A percentile compares a stretch with the other conserved stretches of the same genome.
phyloP scores from a whole-genome alignment of 2,888 invertebrate genomes.

The Diarsia brunnea region DNA sequence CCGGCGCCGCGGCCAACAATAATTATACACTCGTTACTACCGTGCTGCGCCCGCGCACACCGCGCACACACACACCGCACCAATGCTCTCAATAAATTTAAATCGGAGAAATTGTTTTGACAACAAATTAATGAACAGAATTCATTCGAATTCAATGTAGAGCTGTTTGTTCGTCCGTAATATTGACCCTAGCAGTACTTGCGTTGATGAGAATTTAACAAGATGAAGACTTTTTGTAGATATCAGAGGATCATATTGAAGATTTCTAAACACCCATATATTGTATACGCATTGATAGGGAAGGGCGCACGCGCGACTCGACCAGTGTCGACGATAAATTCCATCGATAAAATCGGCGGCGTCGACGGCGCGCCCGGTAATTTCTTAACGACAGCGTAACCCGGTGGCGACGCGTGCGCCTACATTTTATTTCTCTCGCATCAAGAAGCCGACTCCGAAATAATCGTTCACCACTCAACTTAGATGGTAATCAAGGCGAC shows the following conservation, averaged over 20 bases:
- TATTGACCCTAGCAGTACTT: constrained; percentile 9
- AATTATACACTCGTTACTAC: constrained; percentile 91
- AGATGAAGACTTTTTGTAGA: constrained; percentile 36
- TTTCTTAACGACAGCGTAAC: constrained; percentile 91
- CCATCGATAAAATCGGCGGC: constrained; percentile 90
- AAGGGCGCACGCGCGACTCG: constrained; percentile 81
- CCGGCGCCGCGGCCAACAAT: constrained; percentile 85
- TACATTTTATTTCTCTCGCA: constrained; percentile 88
- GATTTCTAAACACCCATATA: constrained; percentile 69
- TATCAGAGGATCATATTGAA: constrained; percentile 60
- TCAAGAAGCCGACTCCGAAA: constrained; percentile 87
- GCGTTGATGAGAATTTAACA: constrained; percentile 27
- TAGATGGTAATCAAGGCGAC: constrained; percentile 89
- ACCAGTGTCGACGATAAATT: constrained; percentile 89
- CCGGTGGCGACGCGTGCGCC: constrained; percentile 90
- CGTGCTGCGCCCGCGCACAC: constrained; percentile 82
- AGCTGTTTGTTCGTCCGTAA: constrained; percentile 47
- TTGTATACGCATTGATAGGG: constrained; percentile 73
- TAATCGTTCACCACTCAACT: constrained; percentile 90
- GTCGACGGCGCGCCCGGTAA: constrained; percentile 87
- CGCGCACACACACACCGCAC: constrained; percentile 76
- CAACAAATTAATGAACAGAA: constrained; percentile 72
- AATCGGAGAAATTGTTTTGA: constrained; percentile 82
- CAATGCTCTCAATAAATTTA: constrained; percentile 78
- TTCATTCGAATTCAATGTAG: constrained; percentile 60